These are phyloP conservation scores for Cybosia mesomella DNA, from an alignment of 2,888 invertebrate genomes.

Conservation along the genomic window DNA sequence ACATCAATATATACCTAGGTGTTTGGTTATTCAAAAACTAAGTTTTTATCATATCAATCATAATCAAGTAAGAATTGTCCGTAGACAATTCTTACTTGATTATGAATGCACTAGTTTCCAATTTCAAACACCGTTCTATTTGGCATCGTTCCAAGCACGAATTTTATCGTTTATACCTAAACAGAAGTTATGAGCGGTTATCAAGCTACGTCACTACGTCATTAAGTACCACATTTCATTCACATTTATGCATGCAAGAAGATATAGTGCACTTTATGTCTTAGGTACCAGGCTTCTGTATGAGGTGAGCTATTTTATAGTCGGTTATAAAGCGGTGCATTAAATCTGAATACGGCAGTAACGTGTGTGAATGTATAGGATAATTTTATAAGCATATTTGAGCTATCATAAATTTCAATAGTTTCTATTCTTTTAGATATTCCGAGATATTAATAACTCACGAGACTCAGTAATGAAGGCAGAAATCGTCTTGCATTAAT, in stretches of 20 bases:
- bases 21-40: no score
- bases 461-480: background rate
- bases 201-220: conserved; percentile 31
- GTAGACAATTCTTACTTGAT: background rate
- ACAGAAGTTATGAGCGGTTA: conserved; percentile 21
- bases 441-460: background rate
- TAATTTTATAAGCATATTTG: conserved; percentile 9
- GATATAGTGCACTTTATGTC: conserved; percentile 28
- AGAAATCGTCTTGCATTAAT: no score
- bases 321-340: conserved; percentile 18
- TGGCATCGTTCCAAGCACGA: conserved; percentile 6
- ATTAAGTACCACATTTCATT: conserved; percentile 31
- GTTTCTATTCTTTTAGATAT: background rate
- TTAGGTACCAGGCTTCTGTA: conserved; percentile 18
- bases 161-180: conserved; percentile 8
- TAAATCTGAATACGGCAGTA: conserved; percentile 18
- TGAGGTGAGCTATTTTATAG: conserved; percentile 19
- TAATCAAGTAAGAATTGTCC: no score
- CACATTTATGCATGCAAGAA: conserved; percentile 28
- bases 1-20: no score
- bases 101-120: background rate
- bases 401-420: background rate
- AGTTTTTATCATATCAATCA: background rate
- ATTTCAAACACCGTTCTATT: background rate
- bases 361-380: background rate